These are phyloP conservation scores for Geopemphigus sp. DNA, from an alignment of 1,140 invertebrate genomes.

Conservation along the genomic window DNA sequence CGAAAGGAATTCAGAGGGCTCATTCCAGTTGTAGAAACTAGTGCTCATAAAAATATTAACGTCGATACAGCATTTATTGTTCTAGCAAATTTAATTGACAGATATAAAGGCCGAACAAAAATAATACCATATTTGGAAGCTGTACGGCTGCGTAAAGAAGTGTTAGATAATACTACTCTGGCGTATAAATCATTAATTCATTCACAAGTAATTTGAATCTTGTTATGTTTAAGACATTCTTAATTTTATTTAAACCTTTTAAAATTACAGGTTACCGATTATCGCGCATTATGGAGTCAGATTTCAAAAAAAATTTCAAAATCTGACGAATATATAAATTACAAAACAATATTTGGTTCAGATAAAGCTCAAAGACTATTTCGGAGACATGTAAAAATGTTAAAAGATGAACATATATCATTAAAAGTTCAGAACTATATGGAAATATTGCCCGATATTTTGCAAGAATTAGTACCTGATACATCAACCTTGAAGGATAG, in stretches of 20 bases:
- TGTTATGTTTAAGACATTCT: background rate
- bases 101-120: conserved; percentile 65
- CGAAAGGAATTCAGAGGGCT: conserved; percentile 88
- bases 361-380: conserved; percentile 80
- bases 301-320: conserved; percentile 81
- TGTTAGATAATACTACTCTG: conserved; percentile 84
- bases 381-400: conserved; percentile 75
- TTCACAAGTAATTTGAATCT: conserved; percentile 63
- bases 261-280: conserved; percentile 65
- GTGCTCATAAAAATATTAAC: conserved; percentile 95
- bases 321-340: conserved; percentile 85
- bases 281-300: conserved; percentile 81
- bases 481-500: conserved; percentile 71
- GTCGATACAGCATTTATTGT: conserved; percentile 91
- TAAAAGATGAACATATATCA: conserved; percentile 81
- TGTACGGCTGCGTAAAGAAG: conserved; percentile 78
- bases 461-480: conserved; percentile 81
- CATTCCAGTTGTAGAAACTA: conserved; percentile 90
- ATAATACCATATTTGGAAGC: conserved; percentile 86
- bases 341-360: conserved; percentile 85
- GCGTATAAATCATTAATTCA: conserved; percentile 81
- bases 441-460: conserved; percentile 73
- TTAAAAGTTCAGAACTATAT: conserved; percentile 79
- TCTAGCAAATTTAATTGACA: conserved; percentile 88
- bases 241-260: no score